Conservation (phyloP, 2,888 invertebrate genomes). For the Escarpia spicata region DNA sequence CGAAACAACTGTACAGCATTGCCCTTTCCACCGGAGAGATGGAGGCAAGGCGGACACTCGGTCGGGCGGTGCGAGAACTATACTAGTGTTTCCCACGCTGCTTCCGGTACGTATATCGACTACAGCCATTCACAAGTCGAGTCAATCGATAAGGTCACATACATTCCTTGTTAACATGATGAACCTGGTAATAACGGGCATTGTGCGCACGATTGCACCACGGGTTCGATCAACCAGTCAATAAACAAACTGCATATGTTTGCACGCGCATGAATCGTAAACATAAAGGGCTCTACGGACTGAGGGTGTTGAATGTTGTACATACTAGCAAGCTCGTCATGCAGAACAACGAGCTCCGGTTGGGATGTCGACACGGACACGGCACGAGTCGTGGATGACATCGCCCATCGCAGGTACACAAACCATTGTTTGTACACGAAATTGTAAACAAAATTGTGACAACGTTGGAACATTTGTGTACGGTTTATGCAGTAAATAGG, state of each 20-base stretch:
- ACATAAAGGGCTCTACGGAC: background rate
- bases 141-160: background rate
- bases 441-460: background rate
- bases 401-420: background rate
- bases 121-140: background rate
- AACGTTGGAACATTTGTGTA: too few species aligned
- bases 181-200: background rate
- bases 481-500: too few species aligned
- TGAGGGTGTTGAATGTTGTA: too few species aligned
- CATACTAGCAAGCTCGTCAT: background rate
- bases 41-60: background rate
- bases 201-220: background rate
- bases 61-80: background rate
- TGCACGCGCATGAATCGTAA: background rate
- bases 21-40: too few species aligned
- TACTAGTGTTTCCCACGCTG: background rate
- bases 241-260: slow-evolving; percentile 10
- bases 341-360: background rate
- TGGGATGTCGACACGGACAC: background rate
- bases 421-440: background rate
- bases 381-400: background rate
- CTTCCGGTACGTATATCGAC: background rate
- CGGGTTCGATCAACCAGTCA: background rate
- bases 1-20: too few species aligned
- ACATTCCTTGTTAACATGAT: background rate